phyloP scores from a whole-genome alignment of 2,113 vertebrate species.

The Syngnathus typhle region DNA sequence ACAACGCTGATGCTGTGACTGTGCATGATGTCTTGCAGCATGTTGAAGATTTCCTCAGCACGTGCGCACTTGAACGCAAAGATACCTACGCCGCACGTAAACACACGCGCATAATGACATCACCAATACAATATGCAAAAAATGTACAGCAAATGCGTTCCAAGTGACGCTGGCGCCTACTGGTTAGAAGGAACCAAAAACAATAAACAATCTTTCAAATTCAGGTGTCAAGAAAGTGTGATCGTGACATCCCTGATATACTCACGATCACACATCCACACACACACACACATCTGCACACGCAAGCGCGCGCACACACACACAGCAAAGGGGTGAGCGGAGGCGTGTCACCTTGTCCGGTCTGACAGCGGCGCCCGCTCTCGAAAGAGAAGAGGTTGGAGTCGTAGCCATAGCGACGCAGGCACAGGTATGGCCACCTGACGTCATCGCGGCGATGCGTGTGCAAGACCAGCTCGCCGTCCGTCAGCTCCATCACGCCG shows the following conservation, averaged over 20 bases:
- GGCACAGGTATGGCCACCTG: conserved; percentile 96
- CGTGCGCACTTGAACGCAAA: conserved; percentile 97
- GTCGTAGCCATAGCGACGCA: conserved; percentile 96
- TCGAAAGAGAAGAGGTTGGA: conserved; percentile 98
- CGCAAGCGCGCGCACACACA: no score
- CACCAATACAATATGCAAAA: neutral
- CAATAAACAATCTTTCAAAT: no score
- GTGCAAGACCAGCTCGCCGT: conserved; percentile 90
- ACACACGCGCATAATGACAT: neutral
- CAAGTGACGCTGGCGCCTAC: no score
- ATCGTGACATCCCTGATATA: no score
- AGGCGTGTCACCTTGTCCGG: conserved; percentile 83
- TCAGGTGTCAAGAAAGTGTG: no score
- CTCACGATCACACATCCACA: no score
- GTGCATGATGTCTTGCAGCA: conserved; percentile 99
- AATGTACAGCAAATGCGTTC: no score
- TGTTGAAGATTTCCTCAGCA: conserved; percentile 97
- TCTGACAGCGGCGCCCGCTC: conserved; percentile 94
- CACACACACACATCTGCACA: no score
- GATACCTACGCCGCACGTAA: conserved; percentile 74
- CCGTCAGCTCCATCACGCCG: conserved; percentile 98
- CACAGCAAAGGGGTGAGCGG: neutral
- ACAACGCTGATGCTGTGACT: conserved; percentile 98
- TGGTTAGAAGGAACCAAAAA: no score
- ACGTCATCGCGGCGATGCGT: conserved; percentile 91